phyloP scores from a whole-genome alignment of 30 jellyfish, hydroid and myxozoan genomes.

The Sanderia malayensis region DNA sequence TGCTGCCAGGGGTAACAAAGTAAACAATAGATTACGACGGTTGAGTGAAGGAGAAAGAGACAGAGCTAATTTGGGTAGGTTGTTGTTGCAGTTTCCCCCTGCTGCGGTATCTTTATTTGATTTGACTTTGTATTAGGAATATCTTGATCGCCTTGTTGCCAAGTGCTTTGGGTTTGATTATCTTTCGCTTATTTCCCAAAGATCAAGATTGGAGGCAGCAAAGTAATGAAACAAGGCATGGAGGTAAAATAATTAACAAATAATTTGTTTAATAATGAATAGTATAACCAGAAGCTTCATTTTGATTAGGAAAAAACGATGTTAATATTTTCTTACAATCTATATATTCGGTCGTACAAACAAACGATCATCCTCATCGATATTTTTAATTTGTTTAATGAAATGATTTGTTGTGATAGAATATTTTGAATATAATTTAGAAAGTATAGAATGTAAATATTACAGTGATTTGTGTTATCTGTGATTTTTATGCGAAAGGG shows the following conservation, averaged over 20 bases:
- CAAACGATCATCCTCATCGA: too few relatives aligned
- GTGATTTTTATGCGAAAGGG: too few relatives aligned
- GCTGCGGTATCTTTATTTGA: background rate
- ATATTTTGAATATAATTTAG: too few relatives aligned
- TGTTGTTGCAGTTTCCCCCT: background rate
- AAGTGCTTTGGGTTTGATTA: background rate
- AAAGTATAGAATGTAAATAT: too few relatives aligned
- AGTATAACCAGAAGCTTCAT: too few relatives aligned
- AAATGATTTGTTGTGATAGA: too few relatives aligned
- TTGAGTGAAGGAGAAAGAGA: slow-evolving; percentile 74
- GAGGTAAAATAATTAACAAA: too few relatives aligned
- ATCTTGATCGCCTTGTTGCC: background rate
- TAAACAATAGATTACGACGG: slow-evolving; percentile 49
- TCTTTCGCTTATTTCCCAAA: background rate
- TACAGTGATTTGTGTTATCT: background rate
- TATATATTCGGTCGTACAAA: too few relatives aligned
- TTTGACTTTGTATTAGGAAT: background rate
- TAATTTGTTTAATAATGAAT: too few relatives aligned
- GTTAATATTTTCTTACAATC: too few relatives aligned
- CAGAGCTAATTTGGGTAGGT: slow-evolving; percentile 34
- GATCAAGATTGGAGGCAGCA: slow-evolving; percentile 67
- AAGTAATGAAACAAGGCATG: slow-evolving; percentile 25
- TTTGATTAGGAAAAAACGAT: too few relatives aligned
- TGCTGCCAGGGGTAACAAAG: slow-evolving; percentile 49
- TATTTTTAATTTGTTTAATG: too few relatives aligned